Base-by-base conservation (phyloP, 2,113 vertebrate species). In the Gymnogyps californianus region DNA sequence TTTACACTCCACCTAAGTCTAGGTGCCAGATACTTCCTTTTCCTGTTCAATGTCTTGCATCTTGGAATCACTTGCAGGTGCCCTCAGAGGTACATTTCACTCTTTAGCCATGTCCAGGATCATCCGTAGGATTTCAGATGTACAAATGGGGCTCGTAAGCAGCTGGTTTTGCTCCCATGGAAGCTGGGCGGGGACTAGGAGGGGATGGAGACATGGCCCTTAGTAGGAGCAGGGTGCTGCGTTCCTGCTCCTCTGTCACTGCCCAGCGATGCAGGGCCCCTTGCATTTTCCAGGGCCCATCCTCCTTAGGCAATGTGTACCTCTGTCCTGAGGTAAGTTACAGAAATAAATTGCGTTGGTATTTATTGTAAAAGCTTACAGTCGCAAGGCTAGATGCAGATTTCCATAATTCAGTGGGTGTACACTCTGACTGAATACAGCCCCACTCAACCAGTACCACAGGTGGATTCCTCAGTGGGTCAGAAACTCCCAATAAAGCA, bases 401-500 rank as follows among this genome's bases (percentile, higher is more conserved):
- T 66, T 80, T 65, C 62, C 31, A 10, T 59, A 38, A 9, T 29
- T 51, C 44, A 47, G 34, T 1, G 8, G 11, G 12, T 15, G 16
- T 69, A 57, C 3, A 5, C 88, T 62, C 32, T 90, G 64, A 11
- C 44, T 77, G 70, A 82, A 16, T 11, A 16, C 22, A 69, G n/a
- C 24, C 61, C 59, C 72, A 28, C 78, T 54, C 67, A 83, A 9
- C 40, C 40, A 36, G 31, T 40, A 4, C 40, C 59, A 29, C 5
- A 8, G 46, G 11, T 66, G 31, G 64, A 17, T 83, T 72, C 71
- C 51, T 66, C 0, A 0, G 2, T 5, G 20, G 55, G 38, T 36
- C 47, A 67, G 58, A 52, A 80, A 10, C 46, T 80, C 46, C 26
- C 70, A 38, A 29, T 66, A 52, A 62, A 74, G 57, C 28, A 71